These are phyloP conservation scores for Pygocentrus nattereri DNA, from an alignment of 2,797 vertebrate genomes.

Conservation along the genomic window DNA sequence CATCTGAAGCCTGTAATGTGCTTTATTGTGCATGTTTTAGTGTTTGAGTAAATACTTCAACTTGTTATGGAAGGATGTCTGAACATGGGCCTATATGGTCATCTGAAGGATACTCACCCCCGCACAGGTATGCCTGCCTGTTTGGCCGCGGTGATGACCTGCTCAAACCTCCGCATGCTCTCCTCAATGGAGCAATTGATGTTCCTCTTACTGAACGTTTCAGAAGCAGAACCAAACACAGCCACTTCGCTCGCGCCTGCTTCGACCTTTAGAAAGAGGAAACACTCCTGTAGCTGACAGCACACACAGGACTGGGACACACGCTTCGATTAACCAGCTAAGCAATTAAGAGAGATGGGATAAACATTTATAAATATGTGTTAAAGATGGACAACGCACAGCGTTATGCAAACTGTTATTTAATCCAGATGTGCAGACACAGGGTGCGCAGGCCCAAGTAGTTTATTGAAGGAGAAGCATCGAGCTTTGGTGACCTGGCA, in stretches of 20 bases:
- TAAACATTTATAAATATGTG: constrained; percentile 54
- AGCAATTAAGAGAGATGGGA: constrained; percentile 49
- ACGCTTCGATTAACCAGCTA: constrained; percentile 17
- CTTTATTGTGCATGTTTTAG: too few species aligned
- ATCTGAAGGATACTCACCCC: constrained; percentile 79
- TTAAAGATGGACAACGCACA: constrained; percentile 2
- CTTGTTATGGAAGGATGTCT: too few species aligned
- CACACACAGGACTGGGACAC: neutral
- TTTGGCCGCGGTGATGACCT: constrained; percentile 85
- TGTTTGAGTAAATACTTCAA: too few species aligned
- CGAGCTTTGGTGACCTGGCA: constrained; percentile 27
- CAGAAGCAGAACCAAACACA: constrained; percentile 94
- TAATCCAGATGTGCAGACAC: constrained; percentile 2
- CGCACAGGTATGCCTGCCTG: constrained; percentile 88
- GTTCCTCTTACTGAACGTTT: constrained; percentile 92
- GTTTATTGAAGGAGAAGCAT: constrained; percentile 36
- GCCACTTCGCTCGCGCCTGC: constrained; percentile 93
- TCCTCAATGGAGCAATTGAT: constrained; percentile 96
- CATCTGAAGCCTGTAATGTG: too few species aligned
- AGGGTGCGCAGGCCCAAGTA: constrained; percentile 6
- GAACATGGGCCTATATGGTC: neutral
- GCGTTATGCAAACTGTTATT: constrained; percentile 14
- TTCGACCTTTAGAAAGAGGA: constrained; percentile 81
- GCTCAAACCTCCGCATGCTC: constrained; percentile 91
- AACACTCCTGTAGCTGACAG: constrained; percentile 13